Evolutionary conservation across 2,113 vertebrate species (phyloP).

Genomic region (Butorides virescens): DNA sequence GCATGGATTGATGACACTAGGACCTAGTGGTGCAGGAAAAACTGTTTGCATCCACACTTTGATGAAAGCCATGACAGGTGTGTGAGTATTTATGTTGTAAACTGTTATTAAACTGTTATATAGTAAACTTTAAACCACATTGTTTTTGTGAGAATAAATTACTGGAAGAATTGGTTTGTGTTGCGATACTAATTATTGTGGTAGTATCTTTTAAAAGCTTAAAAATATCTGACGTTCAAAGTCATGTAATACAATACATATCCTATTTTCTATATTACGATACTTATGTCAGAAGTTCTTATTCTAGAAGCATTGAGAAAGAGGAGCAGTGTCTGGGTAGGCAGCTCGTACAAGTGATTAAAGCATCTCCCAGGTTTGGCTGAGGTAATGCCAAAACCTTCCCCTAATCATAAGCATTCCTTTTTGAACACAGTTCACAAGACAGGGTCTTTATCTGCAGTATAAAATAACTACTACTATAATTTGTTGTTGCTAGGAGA

Average conservation of each 20-base stretch:
- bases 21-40: conserved; percentile 94
- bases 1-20: conserved; percentile 94
- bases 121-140: background rate
- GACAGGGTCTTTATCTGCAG: background rate
- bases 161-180: background rate
- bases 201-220: background rate
- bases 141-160: background rate
- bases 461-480: background rate
- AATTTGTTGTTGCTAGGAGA: background rate
- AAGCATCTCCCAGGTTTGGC: background rate
- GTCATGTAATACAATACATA: too few species aligned
- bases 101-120: background rate
- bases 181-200: background rate
- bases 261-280: background rate
- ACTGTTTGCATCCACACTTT: conserved; percentile 90
- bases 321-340: background rate
- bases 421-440: background rate
- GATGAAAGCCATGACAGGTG: conserved; percentile 94
- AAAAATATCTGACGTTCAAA: background rate
- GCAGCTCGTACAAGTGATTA: background rate
- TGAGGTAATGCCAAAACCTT: background rate
- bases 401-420: background rate
- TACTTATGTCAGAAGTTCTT: background rate
- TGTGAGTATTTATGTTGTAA: background rate
- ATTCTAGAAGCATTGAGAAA: background rate